phyloP scores from a whole-genome alignment of 2,113 vertebrate genomes.

The Piaya cayana region DNA sequence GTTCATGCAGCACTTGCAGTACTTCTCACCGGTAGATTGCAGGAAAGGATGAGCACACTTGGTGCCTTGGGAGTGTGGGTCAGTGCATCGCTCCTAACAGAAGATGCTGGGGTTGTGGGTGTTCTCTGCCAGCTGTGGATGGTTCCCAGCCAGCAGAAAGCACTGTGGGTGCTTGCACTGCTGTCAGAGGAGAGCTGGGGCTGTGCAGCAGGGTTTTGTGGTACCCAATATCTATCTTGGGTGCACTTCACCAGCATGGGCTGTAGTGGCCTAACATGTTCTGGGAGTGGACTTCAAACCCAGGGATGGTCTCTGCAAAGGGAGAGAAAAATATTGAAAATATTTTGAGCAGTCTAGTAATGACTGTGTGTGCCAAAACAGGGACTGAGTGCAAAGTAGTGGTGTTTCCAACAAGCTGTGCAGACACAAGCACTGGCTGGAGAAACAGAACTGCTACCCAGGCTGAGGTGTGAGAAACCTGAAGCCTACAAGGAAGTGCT shows the following conservation, averaged over 20 bases:
- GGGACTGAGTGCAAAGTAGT: accelerated
- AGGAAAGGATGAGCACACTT: accelerated
- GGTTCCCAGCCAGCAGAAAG: not conserved
- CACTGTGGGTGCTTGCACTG: not conserved
- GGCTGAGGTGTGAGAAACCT: not conserved
- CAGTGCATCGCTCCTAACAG: not conserved
- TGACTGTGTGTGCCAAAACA: accelerated
- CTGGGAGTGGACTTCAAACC: not conserved
- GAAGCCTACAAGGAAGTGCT: not conserved
- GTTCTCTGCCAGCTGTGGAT: not conserved
- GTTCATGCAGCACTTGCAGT: not conserved
- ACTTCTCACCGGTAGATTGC: not conserved
- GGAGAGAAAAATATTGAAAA: not conserved
- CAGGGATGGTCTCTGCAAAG: not conserved
- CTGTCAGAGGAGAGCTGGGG: not conserved
- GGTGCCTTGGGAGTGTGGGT: accelerated
- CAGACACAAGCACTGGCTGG: not conserved
- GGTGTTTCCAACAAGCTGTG: not conserved
- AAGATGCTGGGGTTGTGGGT: not conserved
- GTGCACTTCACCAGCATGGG: accelerated
- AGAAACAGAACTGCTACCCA: not conserved
- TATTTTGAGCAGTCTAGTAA: not conserved
- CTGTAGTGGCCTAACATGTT: accelerated
- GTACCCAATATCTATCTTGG: accelerated
- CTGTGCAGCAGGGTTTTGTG: not conserved